phyloP scores from a whole-genome alignment of 2,113 vertebrate species.

The Chaetodon trifascialis region DNA sequence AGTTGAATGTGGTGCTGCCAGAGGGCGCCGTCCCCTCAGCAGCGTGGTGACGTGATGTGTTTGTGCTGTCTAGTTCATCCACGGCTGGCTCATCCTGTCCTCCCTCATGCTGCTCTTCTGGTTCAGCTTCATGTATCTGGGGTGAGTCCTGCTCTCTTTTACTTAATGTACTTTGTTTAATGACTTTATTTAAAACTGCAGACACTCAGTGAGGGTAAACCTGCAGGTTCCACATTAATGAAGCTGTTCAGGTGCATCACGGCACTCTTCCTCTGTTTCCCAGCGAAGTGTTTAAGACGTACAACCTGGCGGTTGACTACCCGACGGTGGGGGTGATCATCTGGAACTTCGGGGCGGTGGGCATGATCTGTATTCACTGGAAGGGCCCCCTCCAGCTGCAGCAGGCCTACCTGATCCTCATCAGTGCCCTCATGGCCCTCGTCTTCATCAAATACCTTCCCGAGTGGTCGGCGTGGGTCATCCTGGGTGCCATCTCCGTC shows the following conservation, averaged over 20 bases:
- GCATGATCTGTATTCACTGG: conserved; percentile 99
- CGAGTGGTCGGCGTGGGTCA: conserved; percentile 98
- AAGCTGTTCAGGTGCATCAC: neutral
- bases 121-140: conserved; percentile 97
- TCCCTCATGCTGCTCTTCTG: conserved; percentile 97
- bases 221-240: no score
- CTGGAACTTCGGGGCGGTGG: conserved; percentile 98
- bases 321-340: conserved; percentile 91
- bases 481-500: conserved; percentile 95
- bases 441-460: conserved; percentile 99
- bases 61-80: conserved; percentile 90
- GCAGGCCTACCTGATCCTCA: conserved; percentile 97
- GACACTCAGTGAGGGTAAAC: neutral
- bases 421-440: conserved; percentile 98
- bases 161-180: no score
- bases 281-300: conserved; percentile 96
- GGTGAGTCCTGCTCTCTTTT: conserved; percentile 83
- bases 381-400: conserved; percentile 95
- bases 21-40: neutral
- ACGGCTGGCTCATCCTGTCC: conserved; percentile 97
- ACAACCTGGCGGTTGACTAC: conserved; percentile 97
- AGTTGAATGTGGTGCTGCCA: neutral
- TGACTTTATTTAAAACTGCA: neutral
- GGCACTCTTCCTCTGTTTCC: neutral
- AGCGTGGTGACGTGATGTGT: conserved; percentile 2